Conservation (phyloP, 2,113 vertebrate species). For the Syngnathus typhle region DNA sequence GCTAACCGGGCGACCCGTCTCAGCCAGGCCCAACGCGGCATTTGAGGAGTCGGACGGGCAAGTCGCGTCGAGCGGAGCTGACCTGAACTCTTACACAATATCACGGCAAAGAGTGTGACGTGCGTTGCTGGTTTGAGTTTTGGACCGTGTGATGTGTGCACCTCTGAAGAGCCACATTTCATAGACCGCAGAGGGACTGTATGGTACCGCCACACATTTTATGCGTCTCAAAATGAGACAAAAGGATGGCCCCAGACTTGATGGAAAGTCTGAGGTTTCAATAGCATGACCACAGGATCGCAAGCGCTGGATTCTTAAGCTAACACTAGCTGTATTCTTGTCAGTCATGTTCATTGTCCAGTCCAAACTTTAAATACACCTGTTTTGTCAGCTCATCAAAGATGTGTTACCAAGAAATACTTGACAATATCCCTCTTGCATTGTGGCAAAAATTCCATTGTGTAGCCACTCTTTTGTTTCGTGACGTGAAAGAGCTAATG, state of each 20-base stretch:
- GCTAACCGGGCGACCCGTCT: conserved; percentile 37
- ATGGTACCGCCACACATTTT: conserved; percentile 37
- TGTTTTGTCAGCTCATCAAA: background rate
- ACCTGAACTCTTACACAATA: conserved; percentile 43
- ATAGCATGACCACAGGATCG: conserved; percentile 19
- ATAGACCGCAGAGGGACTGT: conserved; percentile 42
- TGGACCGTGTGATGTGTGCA: conserved; percentile 56
- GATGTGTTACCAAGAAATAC: background rate
- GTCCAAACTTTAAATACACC: background rate
- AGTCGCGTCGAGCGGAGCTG: conserved; percentile 39
- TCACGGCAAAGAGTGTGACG: conserved; percentile 28
- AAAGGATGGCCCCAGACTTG: conserved; percentile 32
- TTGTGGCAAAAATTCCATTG: too few relatives aligned
- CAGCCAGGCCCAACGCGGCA: conserved; percentile 34
- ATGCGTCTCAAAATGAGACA: conserved; percentile 34
- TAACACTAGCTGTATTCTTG: background rate
- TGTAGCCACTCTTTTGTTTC: too few relatives aligned
- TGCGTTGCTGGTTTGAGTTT: conserved; percentile 46
- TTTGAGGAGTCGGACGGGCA: conserved; percentile 29
- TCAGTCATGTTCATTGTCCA: background rate
- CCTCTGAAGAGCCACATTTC: conserved; percentile 47
- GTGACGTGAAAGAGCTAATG: too few relatives aligned
- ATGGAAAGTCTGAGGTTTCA: conserved; percentile 19
- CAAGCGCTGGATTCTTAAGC: background rate
- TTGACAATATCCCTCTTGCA: too few relatives aligned